Evolutionary conservation across 2,113 vertebrate genomes (phyloP).

Genomic region (Chinchilla lanigera): DNA sequence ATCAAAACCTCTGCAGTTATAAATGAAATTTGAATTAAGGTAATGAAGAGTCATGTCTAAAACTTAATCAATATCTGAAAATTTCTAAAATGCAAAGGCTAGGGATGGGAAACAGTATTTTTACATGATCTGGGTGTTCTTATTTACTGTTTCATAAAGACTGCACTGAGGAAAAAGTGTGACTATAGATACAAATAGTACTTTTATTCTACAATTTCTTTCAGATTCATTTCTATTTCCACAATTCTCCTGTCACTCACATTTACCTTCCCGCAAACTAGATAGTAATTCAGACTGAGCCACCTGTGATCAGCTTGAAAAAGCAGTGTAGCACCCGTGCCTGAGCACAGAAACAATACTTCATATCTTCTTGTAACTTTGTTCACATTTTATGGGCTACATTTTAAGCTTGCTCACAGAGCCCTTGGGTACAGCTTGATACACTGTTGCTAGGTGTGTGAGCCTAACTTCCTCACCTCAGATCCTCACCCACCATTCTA

Average conservation of each 20-base stretch:
- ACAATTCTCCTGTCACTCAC: not conserved
- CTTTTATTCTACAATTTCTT: not conserved
- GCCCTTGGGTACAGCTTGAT: not conserved
- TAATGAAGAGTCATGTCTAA: not conserved
- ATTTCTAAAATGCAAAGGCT: slow-evolving; percentile 11
- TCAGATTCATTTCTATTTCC: not conserved
- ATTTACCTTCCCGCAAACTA: not conserved
- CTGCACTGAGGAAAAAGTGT: not conserved
- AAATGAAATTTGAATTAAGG: slow-evolving; percentile 5
- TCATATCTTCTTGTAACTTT: not conserved
- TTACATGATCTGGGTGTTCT: not conserved
- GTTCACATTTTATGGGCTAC: not conserved
- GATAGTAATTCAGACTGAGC: not conserved
- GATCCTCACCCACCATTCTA: not conserved
- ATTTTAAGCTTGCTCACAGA: not conserved
- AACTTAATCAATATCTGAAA: not conserved
- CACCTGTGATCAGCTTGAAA: not conserved
- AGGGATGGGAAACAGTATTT: not conserved
- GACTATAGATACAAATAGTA: not conserved
- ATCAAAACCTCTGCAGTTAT: slow-evolving; percentile 12
- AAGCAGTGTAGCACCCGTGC: not conserved
- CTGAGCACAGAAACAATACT: not conserved
- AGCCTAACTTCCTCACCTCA: not conserved
- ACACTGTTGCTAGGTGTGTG: not conserved
- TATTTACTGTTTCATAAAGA: not conserved